Conservation (phyloP, 1,140 invertebrate species). For the Stegodyphus mimosarum region DNA sequence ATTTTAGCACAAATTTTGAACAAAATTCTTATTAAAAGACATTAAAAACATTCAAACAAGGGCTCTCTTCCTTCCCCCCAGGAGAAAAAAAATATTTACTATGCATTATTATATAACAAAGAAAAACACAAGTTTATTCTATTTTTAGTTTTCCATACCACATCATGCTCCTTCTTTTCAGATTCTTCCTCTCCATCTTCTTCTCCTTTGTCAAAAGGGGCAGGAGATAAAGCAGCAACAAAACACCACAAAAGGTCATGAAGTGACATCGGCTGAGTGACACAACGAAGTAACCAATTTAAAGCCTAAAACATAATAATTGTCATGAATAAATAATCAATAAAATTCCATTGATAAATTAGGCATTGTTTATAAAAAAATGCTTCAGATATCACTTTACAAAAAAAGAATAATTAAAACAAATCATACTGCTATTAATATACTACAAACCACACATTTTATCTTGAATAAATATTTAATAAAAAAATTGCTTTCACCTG, state of each 20-base stretch:
- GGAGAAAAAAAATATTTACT: no score
- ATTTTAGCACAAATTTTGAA: no score
- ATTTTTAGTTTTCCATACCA: constrained; percentile 16
- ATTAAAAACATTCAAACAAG: no score
- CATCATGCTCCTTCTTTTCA: constrained; percentile 64
- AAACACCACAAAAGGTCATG: constrained; percentile 98
- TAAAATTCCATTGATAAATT: neutral
- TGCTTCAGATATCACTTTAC: no score
- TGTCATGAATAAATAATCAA: neutral
- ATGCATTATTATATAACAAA: no score
- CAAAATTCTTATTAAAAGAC: no score
- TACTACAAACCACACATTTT: no score
- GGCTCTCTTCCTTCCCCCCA: no score
- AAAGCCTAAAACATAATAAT: constrained; percentile 76
- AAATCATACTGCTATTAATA: no score
- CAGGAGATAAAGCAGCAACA: constrained; percentile 75
- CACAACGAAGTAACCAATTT: constrained; percentile 92
- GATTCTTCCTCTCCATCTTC: constrained; percentile 62
- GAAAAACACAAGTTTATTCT: no score
- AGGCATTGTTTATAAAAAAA: no score
- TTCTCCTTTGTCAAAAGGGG: constrained; percentile 59
- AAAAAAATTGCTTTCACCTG: constrained; percentile 69
- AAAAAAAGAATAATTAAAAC: no score
- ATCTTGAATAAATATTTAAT: neutral
- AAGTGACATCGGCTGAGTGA: constrained; percentile 88